Conservation (phyloP, 2,797 vertebrate genomes). For the Setipinna tenuifilis region DNA sequence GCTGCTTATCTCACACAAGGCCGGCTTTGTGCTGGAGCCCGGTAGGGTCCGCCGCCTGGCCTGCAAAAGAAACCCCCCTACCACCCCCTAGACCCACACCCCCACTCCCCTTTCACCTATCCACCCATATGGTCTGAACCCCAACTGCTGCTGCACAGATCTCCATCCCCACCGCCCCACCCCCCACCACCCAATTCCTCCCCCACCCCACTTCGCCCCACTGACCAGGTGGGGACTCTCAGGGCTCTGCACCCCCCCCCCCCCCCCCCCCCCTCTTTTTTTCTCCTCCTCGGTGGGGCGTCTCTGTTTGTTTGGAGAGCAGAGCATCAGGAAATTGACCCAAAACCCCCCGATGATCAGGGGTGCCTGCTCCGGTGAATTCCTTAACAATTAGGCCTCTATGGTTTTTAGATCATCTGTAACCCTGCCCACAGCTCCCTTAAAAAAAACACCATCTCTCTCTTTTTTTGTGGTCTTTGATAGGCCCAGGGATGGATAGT, state of each 20-base stretch:
- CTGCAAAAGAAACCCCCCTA: neutral
- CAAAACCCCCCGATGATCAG: conserved; percentile 66
- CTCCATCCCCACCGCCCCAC: conserved; percentile 61
- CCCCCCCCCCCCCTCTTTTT: conserved; percentile 37
- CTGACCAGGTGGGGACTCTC: conserved; percentile 75
- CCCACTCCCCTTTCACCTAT: too few relatives aligned
- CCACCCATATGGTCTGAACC: neutral
- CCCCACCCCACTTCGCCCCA: conserved; percentile 58
- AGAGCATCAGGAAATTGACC: conserved; percentile 78
- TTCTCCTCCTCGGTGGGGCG: conserved; percentile 42
- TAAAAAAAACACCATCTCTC: conserved; percentile 42
- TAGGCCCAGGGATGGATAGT: conserved; percentile 6
- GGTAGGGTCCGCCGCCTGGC: conserved; percentile 8
- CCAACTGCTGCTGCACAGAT: conserved; percentile 30
- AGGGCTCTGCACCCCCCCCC: conserved; percentile 54
- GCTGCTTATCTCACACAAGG: conserved; percentile 79
- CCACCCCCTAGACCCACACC: neutral
- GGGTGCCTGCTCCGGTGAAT: conserved; percentile 59
- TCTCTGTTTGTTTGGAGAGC: conserved; percentile 75
- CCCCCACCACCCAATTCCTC: conserved; percentile 58
- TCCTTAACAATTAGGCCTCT: conserved; percentile 67
- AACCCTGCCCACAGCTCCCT: conserved; percentile 12
- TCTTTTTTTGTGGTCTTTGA: conserved; percentile 8
- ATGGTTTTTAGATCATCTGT: conserved; percentile 34
- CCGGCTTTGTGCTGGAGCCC: conserved; percentile 70